Conservation (phyloP, 1,140 invertebrate genomes). For the Limonius californicus region DNA sequence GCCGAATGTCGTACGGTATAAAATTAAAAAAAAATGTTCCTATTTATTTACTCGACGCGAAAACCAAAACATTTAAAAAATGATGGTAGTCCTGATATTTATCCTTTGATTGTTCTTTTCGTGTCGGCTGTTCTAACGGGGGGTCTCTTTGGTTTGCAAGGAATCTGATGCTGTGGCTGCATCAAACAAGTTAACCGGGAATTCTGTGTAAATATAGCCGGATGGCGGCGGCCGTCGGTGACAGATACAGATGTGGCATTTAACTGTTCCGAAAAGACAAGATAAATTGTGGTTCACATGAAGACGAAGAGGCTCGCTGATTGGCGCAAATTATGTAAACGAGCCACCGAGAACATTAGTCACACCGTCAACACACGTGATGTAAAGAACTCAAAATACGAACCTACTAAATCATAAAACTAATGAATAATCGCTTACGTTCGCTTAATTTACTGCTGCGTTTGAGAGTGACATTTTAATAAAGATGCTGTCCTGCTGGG, state of each 20-base stretch:
- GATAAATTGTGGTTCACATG: constrained; percentile 32
- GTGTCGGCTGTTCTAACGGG: too few species aligned
- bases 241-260: constrained; percentile 41
- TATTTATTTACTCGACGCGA: too few species aligned
- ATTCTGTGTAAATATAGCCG: constrained; percentile 25
- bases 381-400: constrained; percentile 10
- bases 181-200: not conserved
- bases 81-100: too few species aligned
- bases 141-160: not conserved
- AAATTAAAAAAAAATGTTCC: too few species aligned
- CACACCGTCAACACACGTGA: constrained; percentile 29
- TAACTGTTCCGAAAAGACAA: constrained; percentile 38
- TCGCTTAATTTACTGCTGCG: constrained; percentile 33
- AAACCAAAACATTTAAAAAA: too few species aligned
- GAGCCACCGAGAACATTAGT: constrained; percentile 31
- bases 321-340: constrained; percentile 42
- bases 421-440: constrained; percentile 29
- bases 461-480: constrained; percentile 35
- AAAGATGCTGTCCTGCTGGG: constrained; percentile 27
- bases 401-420: constrained; percentile 34
- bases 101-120: too few species aligned
- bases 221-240: constrained; percentile 20
- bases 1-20: too few species aligned
- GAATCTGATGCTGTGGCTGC: not conserved
- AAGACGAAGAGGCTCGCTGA: constrained; percentile 37